Evolutionary conservation across 2,888 invertebrate genomes (phyloP).

Genomic region (Hermodice carunculata): DNA sequence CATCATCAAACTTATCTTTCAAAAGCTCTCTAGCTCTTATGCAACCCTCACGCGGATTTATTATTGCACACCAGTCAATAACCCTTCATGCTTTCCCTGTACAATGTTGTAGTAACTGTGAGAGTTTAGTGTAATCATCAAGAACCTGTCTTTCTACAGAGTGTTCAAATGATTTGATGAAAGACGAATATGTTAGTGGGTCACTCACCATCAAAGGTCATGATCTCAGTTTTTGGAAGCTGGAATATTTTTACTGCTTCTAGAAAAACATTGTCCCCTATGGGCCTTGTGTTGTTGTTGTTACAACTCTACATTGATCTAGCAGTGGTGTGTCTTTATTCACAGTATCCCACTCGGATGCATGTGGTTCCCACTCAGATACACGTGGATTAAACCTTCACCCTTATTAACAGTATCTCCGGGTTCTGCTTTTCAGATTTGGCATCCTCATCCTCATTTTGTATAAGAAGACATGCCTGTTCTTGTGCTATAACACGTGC

Average conservation of each 20-base stretch:
- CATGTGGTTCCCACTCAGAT: too few relatives aligned
- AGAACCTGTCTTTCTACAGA: not conserved
- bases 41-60: not conserved
- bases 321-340: too few relatives aligned
- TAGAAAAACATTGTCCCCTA: too few relatives aligned
- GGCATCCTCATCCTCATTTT: not conserved
- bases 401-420: too few relatives aligned
- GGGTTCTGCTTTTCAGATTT: too few relatives aligned
- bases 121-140: not conserved
- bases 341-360: too few relatives aligned
- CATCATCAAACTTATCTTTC: not conserved
- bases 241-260: too few relatives aligned
- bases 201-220: not conserved
- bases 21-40: not conserved
- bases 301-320: too few relatives aligned
- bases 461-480: not conserved
- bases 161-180: not conserved
- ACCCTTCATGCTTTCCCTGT: not conserved
- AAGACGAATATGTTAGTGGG: not conserved
- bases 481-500: not conserved
- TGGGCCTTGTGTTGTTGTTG: too few relatives aligned
- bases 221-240: too few relatives aligned
- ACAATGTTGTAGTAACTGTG: not conserved
- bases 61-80: not conserved
- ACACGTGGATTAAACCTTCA: too few relatives aligned